Base-by-base conservation (phyloP, 2,888 invertebrate genomes). In the Rotaria socialis region DNA sequence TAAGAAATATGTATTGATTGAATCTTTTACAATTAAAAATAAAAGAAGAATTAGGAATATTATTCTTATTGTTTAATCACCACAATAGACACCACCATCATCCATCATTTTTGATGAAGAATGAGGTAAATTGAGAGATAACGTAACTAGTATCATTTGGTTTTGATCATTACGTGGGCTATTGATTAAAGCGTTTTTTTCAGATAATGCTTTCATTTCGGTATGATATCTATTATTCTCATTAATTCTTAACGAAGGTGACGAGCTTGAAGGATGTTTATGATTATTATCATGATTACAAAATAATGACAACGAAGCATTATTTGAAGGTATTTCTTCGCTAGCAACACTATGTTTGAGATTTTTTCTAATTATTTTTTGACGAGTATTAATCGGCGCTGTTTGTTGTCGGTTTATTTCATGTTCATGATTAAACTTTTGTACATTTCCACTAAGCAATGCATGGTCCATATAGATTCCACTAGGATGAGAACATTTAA, bases 11-110 rank as follows among this genome's bases (percentile, higher is more conserved):
- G 93, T 93, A 88, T 97, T 55, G 10, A 55, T 97, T 91, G 99
- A 99, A 91, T 97, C 99, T 89, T 94, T 94, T 92, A 98, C 99
- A 90, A 98, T 97, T 86, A 99, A 97, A 55, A 94, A 96, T 87
- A 88, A 87, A 87, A 86, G 4, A 14, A 52, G 14, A 52, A 14
- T 3, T 11, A 52, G 3, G 5, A 55, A 86, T 16, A 5, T 27
- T 5, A 14, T 67, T 35, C 2, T 67, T 16, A 5, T 35, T 41
- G 67, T 67, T 4, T 67, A 27, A 14, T 67, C 41, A 47, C 80
- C 80, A 80, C 80, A 80, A 47, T 80, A 80, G 41, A 80, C 80
- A n/a, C 80, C 80, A 14, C 80, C 80, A n/a, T 80, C 80, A 47
- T 80, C 67, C 0, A 67, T 3, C 0, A 80, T 80, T 35, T 19